A percentile compares a stretch with the other conserved stretches of the same genome.
These are phyloP conservation scores for Kuschelorhynchus macadamiae DNA, from an alignment of 2,888 invertebrate species.

Conservation along the genomic window DNA sequence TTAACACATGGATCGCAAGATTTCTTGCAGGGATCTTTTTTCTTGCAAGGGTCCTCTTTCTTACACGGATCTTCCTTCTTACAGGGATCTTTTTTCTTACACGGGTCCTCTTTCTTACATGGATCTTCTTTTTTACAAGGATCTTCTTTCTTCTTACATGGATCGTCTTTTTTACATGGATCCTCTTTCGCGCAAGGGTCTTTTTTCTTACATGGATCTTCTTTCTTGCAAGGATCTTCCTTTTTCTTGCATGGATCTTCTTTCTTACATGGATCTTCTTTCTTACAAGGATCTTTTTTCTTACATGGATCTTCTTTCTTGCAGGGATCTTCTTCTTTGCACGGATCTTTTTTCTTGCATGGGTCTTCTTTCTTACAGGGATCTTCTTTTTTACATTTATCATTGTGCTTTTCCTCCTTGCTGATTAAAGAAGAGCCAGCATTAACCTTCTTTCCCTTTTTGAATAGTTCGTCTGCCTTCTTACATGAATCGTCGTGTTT, in stretches of 20 bases:
- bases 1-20: slow-evolving; percentile 39
- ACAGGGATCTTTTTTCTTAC: slow-evolving; percentile 44
- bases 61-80: slow-evolving; percentile 48
- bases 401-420: slow-evolving; percentile 46
- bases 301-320: slow-evolving; percentile 48
- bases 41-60: slow-evolving; percentile 49
- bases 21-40: slow-evolving; percentile 45
- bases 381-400: slow-evolving; percentile 39
- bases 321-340: slow-evolving; percentile 45
- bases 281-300: slow-evolving; percentile 45
- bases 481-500: slow-evolving; percentile 34
- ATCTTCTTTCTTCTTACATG: slow-evolving; percentile 40
- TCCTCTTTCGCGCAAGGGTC: slow-evolving; percentile 42
- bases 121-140: slow-evolving; percentile 45
- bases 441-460: slow-evolving; percentile 40
- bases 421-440: slow-evolving; percentile 10
- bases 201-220: slow-evolving; percentile 49
- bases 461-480: slow-evolving; percentile 36
- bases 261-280: slow-evolving; percentile 46
- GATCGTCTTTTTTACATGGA: slow-evolving; percentile 49
- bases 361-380: slow-evolving; percentile 50
- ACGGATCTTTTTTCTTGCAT: slow-evolving; percentile 49
- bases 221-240: slow-evolving; percentile 47
- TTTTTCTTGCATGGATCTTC: slow-evolving; percentile 42
- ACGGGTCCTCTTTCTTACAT: slow-evolving; percentile 49